A percentile compares a stretch with the other conserved stretches of the same genome.
Conservation (phyloP, 2,797 vertebrate species). For the Megaceryle alcyon region DNA sequence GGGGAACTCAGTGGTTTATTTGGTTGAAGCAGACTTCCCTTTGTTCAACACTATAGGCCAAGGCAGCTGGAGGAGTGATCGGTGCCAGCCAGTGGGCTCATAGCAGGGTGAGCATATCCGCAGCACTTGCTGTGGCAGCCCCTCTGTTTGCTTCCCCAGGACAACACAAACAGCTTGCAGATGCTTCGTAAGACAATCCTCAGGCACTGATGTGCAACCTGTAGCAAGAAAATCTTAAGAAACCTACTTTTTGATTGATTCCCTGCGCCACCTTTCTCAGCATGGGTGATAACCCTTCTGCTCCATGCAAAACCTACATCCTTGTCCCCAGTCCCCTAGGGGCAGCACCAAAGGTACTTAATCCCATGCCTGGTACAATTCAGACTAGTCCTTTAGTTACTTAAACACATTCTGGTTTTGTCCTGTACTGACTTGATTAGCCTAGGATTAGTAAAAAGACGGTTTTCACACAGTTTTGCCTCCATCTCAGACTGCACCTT, state of each 20-base stretch:
- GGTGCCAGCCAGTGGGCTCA: neutral
- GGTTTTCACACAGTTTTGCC: neutral
- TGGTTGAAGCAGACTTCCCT: neutral
- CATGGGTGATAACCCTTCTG: neutral
- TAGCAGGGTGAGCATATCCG: neutral
- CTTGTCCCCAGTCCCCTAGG: fast-evolving
- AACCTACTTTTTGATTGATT: neutral
- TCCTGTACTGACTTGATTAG: neutral
- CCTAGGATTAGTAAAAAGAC: neutral
- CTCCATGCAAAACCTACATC: neutral
- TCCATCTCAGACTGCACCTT: neutral
- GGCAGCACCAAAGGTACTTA: neutral
- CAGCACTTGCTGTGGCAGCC: fast-evolving
- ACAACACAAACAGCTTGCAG: neutral
- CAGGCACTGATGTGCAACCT: neutral
- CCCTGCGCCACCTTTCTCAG: neutral
- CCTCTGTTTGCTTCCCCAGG: neutral
- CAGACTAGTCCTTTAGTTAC: neutral
- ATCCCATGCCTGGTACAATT: neutral
- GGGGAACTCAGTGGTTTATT: neutral
- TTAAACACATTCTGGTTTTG: neutral
- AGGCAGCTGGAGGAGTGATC: neutral
- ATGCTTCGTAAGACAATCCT: neutral
- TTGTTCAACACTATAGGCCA: neutral
- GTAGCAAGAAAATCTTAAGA: neutral